phyloP scores from a whole-genome alignment of 1,140 invertebrate genomes.

The Diorhabda sublineata region DNA sequence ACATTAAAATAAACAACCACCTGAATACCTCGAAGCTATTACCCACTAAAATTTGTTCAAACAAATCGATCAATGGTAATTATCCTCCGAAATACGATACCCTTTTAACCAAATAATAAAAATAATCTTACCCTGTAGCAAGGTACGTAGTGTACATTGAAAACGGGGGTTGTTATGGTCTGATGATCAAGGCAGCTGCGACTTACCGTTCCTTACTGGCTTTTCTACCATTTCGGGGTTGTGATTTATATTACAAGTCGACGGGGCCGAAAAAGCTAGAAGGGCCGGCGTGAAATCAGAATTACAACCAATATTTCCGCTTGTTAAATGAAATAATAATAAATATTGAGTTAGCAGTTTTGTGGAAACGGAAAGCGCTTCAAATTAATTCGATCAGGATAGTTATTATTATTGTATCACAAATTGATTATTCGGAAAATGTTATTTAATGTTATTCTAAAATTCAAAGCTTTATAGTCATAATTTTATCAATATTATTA shows the following conservation, averaged over 20 bases:
- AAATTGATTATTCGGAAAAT: too few species aligned
- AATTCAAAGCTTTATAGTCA: too few species aligned
- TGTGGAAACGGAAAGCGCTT: neutral
- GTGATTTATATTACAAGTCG: constrained; percentile 13
- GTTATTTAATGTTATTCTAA: too few species aligned
- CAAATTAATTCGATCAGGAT: too few species aligned
- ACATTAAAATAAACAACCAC: constrained; percentile 7
- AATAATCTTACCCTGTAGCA: constrained; percentile 23
- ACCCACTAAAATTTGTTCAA: constrained; percentile 14
- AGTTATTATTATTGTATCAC: too few species aligned
- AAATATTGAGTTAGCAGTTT: neutral
- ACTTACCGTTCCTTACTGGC: constrained; percentile 14
- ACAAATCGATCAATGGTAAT: neutral
- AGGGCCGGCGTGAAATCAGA: constrained; percentile 15
- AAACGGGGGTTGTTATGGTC: constrained; percentile 39
- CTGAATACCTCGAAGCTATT: constrained; percentile 14
- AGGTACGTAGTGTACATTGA: constrained; percentile 14
- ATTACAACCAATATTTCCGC: constrained; percentile 14
- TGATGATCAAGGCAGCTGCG: constrained; percentile 42
- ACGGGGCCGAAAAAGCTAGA: neutral
- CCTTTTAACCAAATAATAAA: constrained; percentile 3
- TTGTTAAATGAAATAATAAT: constrained; percentile 11
- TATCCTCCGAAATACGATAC: neutral
- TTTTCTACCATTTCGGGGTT: constrained; percentile 12
- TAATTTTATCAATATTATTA: too few species aligned